These are phyloP conservation scores for Ametastegia equiseti DNA, from an alignment of 2,888 invertebrate species.

Conservation along the genomic window DNA sequence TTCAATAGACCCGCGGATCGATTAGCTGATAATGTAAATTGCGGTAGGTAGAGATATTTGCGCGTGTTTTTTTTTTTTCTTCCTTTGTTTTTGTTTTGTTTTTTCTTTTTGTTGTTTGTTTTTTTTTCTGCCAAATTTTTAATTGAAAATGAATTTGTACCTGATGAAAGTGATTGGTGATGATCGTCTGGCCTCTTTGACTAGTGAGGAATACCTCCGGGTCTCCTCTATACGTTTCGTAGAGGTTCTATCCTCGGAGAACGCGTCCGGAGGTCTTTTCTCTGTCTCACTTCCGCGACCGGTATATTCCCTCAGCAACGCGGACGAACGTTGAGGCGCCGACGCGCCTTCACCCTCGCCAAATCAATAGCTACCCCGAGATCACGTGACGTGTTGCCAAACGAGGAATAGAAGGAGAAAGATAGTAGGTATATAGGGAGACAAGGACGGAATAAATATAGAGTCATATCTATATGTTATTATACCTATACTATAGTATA, in stretches of 20 bases:
- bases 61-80: not conserved
- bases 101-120: not conserved
- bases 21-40: too few species aligned
- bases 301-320: constrained; percentile 36
- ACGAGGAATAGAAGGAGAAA: constrained; percentile 24
- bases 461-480: not conserved
- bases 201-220: constrained; percentile 34
- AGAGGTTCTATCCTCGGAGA: constrained; percentile 36
- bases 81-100: not conserved
- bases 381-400: constrained; percentile 66
- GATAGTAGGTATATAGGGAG: not conserved
- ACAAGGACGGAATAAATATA: constrained; percentile 21
- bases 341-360: constrained; percentile 70
- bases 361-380: constrained; percentile 69
- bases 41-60: too few species aligned
- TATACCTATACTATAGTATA: not conserved
- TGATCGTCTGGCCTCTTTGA: not conserved
- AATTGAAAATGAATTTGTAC: constrained; percentile 19
- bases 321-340: constrained; percentile 34
- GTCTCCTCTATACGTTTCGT: not conserved
- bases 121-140: not conserved
- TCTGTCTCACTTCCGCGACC: constrained; percentile 47
- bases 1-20: too few species aligned
- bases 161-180: constrained; percentile 23
- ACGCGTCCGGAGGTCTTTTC: constrained; percentile 42